Conservation (phyloP, 2,888 invertebrate genomes). For the Branchipolynoe longqiensis region DNA sequence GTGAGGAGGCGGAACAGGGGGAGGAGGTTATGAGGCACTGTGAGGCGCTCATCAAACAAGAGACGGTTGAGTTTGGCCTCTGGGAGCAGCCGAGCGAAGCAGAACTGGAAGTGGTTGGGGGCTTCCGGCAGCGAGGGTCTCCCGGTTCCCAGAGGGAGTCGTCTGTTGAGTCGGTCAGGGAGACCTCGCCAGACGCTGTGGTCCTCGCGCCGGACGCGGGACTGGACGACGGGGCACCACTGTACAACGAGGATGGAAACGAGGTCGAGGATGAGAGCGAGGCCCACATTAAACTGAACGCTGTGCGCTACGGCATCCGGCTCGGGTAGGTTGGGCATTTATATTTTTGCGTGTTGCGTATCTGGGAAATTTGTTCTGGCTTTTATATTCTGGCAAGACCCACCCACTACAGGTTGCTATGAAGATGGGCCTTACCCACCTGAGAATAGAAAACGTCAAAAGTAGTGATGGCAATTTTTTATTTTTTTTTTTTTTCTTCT, state of each 20-base stretch:
- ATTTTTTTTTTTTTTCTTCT: too few relatives aligned
- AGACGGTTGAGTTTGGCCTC: slow-evolving; percentile 5
- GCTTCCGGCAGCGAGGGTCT: neutral
- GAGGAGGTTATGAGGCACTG: too few relatives aligned
- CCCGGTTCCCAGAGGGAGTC: neutral
- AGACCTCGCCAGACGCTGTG: neutral
- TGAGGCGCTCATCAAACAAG: slow-evolving; percentile 8
- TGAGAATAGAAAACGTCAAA: too few relatives aligned
- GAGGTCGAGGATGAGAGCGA: neutral
- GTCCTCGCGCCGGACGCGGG: neutral
- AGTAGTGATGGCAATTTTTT: too few relatives aligned
- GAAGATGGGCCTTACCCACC: too few relatives aligned
- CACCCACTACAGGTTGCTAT: too few relatives aligned
- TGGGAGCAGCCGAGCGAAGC: too few relatives aligned
- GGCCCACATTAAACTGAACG: neutral
- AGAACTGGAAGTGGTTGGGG: neutral
- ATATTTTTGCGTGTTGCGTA: too few relatives aligned
- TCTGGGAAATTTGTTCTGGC: too few relatives aligned
- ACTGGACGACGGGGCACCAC: neutral
- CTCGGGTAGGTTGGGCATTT: too few relatives aligned
- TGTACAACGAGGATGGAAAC: neutral
- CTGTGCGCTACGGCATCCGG: slow-evolving; percentile 31
- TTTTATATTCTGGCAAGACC: too few relatives aligned
- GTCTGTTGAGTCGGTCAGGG: neutral
- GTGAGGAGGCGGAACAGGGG: too few relatives aligned